Evolutionary conservation across 2,797 vertebrate genomes (phyloP).

Genomic region (Spinibarbus caldwelli): DNA sequence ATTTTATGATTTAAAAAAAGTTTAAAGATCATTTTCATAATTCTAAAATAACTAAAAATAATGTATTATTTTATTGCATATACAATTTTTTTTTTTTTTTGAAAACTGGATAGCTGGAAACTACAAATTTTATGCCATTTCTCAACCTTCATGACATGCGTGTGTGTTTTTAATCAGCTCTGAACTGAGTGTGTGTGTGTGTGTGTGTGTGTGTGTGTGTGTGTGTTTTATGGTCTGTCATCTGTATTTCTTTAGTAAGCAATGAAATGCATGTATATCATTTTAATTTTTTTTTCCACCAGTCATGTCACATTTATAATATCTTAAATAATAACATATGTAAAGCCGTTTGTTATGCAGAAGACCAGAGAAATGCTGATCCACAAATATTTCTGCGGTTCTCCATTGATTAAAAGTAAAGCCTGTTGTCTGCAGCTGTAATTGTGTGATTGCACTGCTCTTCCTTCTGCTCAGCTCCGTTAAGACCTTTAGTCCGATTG

Average conservation of each 20-base stretch:
- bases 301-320: constrained; percentile 10
- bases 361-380: too few species aligned
- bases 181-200: too few species aligned
- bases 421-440: not conserved
- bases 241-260: constrained; percentile 21
- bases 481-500: not conserved
- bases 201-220: not conserved
- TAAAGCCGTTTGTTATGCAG: not conserved
- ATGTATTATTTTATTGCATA: not conserved
- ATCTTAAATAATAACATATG: not conserved
- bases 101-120: not conserved
- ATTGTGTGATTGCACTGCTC: not conserved
- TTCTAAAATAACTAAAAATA: too few species aligned
- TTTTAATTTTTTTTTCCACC: not conserved
- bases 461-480: not conserved
- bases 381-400: not conserved
- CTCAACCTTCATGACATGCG: too few species aligned
- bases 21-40: too few species aligned
- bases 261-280: constrained; percentile 11
- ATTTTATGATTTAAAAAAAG: too few species aligned
- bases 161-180: constrained; percentile 10
- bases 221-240: constrained; percentile 1
- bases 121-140: too few species aligned
- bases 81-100: too few species aligned
- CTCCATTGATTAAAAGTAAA: not conserved